phyloP scores from a whole-genome alignment of 2,888 invertebrate genomes.

The Pammene aurita region DNA sequence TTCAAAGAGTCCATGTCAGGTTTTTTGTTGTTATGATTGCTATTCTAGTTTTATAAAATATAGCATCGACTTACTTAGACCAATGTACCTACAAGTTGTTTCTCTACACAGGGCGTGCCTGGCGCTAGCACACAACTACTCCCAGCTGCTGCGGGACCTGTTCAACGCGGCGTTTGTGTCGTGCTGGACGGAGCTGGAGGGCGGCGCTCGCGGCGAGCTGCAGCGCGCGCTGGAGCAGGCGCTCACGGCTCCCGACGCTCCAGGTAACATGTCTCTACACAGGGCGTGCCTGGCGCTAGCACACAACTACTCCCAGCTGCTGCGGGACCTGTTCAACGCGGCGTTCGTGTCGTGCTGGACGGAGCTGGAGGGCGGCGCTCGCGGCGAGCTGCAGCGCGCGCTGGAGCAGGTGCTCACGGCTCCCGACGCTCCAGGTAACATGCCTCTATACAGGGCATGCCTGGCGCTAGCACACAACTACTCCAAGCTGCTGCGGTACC shows the following conservation, averaged over 20 bases:
- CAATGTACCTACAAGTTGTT: too few relatives aligned
- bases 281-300: conserved; percentile 96
- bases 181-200: conserved; percentile 97
- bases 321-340: conserved; percentile 98
- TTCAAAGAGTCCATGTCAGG: too few relatives aligned
- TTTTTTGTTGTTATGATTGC: too few relatives aligned
- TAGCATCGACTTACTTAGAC: too few relatives aligned
- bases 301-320: conserved; percentile 97
- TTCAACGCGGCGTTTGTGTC: conserved; percentile 99
- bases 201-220: conserved; percentile 91
- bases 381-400: conserved; percentile 92
- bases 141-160: conserved; percentile 96
- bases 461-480: conserved; percentile 96
- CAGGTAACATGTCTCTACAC: conserved; percentile 58
- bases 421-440: conserved; percentile 89
- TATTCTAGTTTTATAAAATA: too few relatives aligned
- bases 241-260: conserved; percentile 94
- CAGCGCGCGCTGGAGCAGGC: conserved; percentile 95
- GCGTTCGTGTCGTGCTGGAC: conserved; percentile 99
- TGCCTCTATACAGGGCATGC: conserved; percentile 86
- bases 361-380: conserved; percentile 91
- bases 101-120: conserved; percentile 89
- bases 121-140: conserved; percentile 96
- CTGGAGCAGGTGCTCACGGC: conserved; percentile 95
- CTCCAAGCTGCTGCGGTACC: conserved; percentile 96